Evolutionary conservation across 2,797 vertebrate genomes (phyloP).

Genomic region (Sebastiscus tertius): DNA sequence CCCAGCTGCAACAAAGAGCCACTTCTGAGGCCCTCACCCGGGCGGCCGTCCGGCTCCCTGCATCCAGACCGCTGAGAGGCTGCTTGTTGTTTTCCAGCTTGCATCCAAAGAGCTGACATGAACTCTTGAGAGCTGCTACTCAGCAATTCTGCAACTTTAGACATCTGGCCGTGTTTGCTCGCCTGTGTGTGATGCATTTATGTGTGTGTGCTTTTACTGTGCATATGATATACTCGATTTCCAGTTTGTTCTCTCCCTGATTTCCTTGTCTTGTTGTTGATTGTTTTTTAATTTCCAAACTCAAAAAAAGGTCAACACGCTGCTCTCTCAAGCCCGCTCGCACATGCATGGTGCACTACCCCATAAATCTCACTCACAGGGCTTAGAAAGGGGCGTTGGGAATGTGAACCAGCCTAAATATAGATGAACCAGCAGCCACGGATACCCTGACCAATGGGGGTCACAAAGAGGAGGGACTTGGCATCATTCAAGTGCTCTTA

Average conservation of each 20-base stretch:
- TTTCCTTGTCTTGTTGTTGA: background rate
- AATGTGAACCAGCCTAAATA: constrained; percentile 84
- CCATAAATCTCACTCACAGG: constrained; percentile 79
- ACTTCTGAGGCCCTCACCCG: constrained; percentile 54
- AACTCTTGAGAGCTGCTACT: constrained; percentile 54
- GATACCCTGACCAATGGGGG: constrained; percentile 77
- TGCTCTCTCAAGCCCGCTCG: constrained; percentile 20
- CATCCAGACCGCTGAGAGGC: constrained; percentile 59
- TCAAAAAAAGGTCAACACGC: constrained; percentile 31
- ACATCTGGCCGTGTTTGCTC: constrained; percentile 15
- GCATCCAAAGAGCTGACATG: constrained; percentile 60
- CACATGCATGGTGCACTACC: constrained; percentile 63
- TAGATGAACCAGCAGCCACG: constrained; percentile 79
- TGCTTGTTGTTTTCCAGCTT: constrained; percentile 65
- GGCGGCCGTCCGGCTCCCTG: constrained; percentile 38
- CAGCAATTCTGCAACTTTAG: constrained; percentile 28
- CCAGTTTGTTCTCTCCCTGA: background rate
- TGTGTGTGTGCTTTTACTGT: background rate
- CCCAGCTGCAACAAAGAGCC: constrained; percentile 73
- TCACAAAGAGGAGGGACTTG: constrained; percentile 68
- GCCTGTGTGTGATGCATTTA: constrained; percentile 5
- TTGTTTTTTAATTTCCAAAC: constrained; percentile 6
- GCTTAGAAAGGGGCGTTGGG: constrained; percentile 78
- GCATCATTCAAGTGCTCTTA: constrained; percentile 58
- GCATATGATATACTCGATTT: background rate